Base-by-base conservation (phyloP, 2,797 vertebrate genomes). In the Miichthys miiuy region DNA sequence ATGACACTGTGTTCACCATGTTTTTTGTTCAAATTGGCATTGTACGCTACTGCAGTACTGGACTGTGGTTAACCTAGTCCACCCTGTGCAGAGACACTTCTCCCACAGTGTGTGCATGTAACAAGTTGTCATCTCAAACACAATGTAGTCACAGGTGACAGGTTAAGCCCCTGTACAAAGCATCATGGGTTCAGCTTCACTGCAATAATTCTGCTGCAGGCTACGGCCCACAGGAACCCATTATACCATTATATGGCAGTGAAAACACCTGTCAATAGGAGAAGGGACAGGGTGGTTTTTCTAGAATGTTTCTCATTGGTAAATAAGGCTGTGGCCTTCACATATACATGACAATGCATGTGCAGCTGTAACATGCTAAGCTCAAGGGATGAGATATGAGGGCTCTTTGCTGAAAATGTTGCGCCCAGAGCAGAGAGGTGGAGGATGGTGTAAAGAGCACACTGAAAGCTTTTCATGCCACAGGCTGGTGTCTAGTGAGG, bases 131-230 rank as follows among this genome's bases (percentile, higher is more conserved):
- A 55, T 48, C 41, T 56, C n/a, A 64, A 75, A 56, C 61, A 38
- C 44, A 65, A 67, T 65, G 68, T 52, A 18, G 27, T 30, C 38
- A 52, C 4, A 60, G 77, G 75, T 85, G 70, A 67, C 27, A 83
- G 78, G 70, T 82, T 42, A 80, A 73, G 62, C 14, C 64, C 34
- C 5, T 21, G 14, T 18, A 77, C 72, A 82, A 75, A 77, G 80
- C 23, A 52, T 57, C 51, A 73, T 42, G 3, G 66, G n/a, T 77
- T 74, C 46, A 75, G 72, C 55, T 51, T 21, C 13, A 17, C 68
- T 44, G n/a, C 23, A 51, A 30, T 66, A 58, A 14, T 20, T 27
- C 42, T 21, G 27, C 68, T 30, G 47, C 42, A 47, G 18, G 52
- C 5, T 48, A 62, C 23, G 12, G 52, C 21, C 18, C 5, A 52